Conservation (phyloP, 2,888 invertebrate species). For the Agonopterix alstromeriana region DNA sequence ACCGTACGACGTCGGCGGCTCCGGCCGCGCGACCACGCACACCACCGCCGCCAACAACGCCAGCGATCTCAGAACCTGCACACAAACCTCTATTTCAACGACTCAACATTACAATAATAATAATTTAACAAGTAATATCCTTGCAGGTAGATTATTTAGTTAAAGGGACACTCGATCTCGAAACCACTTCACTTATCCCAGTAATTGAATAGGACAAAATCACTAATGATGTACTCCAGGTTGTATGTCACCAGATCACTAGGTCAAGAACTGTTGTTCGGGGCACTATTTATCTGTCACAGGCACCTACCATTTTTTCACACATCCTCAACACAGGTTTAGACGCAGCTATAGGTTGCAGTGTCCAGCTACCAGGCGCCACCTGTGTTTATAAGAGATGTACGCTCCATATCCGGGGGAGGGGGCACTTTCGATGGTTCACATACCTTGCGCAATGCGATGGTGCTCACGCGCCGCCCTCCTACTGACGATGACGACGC, state of each 20-base stretch:
- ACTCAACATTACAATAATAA: background rate
- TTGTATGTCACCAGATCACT: constrained; percentile 39
- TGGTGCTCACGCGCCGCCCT: constrained; percentile 57
- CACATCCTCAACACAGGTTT: constrained; percentile 60
- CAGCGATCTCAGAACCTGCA: constrained; percentile 65
- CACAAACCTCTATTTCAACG: constrained; percentile 28
- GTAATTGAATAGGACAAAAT: background rate
- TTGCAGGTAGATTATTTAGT: background rate
- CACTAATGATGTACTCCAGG: background rate
- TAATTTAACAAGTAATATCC: background rate
- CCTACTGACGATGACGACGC: constrained; percentile 24
- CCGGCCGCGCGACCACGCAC: constrained; percentile 69
- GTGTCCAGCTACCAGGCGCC: constrained; percentile 63
- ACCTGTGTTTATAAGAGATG: constrained; percentile 73
- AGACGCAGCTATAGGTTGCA: constrained; percentile 54
- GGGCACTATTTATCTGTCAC: constrained; percentile 23
- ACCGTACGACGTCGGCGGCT: constrained; percentile 76
- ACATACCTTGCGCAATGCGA: constrained; percentile 62
- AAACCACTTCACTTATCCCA: constrained; percentile 12
- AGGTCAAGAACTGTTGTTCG: constrained; percentile 22
- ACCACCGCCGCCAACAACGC: constrained; percentile 58
- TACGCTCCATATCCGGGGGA: constrained; percentile 65
- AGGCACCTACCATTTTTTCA: constrained; percentile 65
- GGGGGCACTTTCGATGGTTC: constrained; percentile 74
- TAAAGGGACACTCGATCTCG: constrained; percentile 1